Evolutionary conservation across 2,888 invertebrate genomes (phyloP).

Genomic region (Thecophora atra): DNA sequence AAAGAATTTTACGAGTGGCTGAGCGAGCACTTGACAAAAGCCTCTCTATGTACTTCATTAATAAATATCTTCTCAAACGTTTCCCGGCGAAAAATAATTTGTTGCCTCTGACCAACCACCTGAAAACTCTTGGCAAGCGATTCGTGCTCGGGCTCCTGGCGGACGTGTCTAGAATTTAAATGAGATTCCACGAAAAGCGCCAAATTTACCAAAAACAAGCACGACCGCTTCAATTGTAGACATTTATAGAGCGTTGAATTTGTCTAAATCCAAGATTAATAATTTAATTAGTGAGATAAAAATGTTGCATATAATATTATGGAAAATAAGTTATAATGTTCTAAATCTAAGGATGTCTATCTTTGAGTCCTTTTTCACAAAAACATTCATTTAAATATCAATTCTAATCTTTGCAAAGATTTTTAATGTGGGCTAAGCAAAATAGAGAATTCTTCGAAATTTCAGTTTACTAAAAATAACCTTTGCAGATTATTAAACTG

Average conservation of each 20-base stretch:
- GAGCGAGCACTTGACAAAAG: background rate
- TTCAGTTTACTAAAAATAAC: too few species aligned
- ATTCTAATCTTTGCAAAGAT: too few species aligned
- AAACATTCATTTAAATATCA: too few species aligned
- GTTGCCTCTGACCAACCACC: constrained; percentile 12
- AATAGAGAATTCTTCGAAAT: too few species aligned
- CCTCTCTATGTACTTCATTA: constrained; percentile 14
- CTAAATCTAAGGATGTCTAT: too few species aligned
- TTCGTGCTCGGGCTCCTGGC: background rate
- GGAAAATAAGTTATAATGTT: too few species aligned
- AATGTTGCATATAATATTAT: too few species aligned
- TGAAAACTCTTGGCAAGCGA: background rate
- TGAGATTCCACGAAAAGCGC: background rate
- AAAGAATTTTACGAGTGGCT: background rate
- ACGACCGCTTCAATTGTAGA: background rate
- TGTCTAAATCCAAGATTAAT: constrained; percentile 15
- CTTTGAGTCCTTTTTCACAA: too few species aligned
- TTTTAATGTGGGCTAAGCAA: too few species aligned
- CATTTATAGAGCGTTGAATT: constrained; percentile 8
- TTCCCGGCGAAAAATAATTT: constrained; percentile 28
- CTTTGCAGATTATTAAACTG: too few species aligned
- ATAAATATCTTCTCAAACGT: constrained; percentile 25
- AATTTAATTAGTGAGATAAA: background rate
- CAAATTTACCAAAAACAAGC: background rate
- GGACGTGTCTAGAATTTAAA: constrained; percentile 23